Evolutionary conservation across 2,888 invertebrate species (phyloP), one percentile per base, ranked within the genome.

Genomic region (Lasioglossum vierecki): DNA sequence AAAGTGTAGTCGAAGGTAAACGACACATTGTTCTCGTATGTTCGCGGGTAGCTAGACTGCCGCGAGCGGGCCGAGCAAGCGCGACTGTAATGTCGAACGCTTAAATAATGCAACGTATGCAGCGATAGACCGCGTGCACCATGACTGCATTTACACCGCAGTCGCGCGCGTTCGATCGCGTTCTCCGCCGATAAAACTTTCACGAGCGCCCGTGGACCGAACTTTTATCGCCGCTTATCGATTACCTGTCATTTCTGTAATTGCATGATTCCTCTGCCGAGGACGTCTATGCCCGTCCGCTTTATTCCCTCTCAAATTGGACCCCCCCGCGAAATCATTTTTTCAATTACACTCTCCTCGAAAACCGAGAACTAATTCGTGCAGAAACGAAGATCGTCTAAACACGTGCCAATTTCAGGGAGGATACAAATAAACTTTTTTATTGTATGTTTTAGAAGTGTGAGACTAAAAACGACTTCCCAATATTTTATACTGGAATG

Each of bases 41-140:
- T 35, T 63, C 70, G 63, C 72, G 39, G 41, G 35, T 44, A 26
- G 44, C 81, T 63, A 63, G 63, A 63, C 63, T 18, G 15, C 63
- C 30, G 30, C 26, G 63, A 63, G 68, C 68, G 9, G 11, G 39
- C 22, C 35, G 35, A 70, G 68, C 44, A 18, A 68, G 13, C 79
- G 66, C 81, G 66, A 57, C 79, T 60, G 57, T 82, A 89, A 85
- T 72, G 85, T 81, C 88, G 87, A 82, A 85, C 88, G 30, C 39
- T 80, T 90, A 88, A 89, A 89, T 89, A 88, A 89, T 89, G 85
- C 85, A 90, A 76, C 75, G 83, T 35, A 60, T 78, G 76, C 80
- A 83, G 74, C 74, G 78, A 76, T 76, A 80, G 77, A 53, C 75
- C 63, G 77, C 68, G 39, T 35, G 39, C 68, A 22, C 68, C 71